Conservation (phyloP, 2,113 vertebrate genomes). For the Hyla sarda region DNA sequence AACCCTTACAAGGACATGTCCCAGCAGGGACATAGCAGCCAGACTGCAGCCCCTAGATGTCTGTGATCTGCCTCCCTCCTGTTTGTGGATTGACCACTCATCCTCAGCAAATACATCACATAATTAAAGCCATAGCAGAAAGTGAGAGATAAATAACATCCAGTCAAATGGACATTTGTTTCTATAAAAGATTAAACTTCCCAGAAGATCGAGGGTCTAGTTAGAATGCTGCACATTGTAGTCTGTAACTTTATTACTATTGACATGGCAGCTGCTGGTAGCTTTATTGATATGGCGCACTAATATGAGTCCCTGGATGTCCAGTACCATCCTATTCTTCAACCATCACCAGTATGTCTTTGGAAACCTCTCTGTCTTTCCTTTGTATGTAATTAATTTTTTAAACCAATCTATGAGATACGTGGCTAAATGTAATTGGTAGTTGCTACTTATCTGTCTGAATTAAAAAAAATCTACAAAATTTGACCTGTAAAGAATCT, state of each 20-base stretch:
- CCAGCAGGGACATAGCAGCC: not conserved
- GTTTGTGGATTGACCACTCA: slow-evolving; percentile 7
- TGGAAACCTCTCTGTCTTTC: not conserved
- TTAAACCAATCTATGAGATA: not conserved
- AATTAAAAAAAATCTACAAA: not conserved
- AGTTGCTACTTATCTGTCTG: not conserved
- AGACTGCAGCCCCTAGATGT: not conserved
- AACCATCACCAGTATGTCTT: not conserved
- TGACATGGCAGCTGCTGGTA: slow-evolving; percentile 22
- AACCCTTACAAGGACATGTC: not conserved
- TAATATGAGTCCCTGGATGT: not conserved
- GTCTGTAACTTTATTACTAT: slow-evolving; percentile 43
- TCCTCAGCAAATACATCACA: slow-evolving; percentile 43
- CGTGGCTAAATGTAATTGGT: not conserved
- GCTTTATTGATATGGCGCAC: slow-evolving; percentile 43
- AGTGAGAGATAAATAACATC: slow-evolving; percentile 31
- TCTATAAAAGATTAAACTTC: slow-evolving; percentile 42
- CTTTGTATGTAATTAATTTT: not conserved
- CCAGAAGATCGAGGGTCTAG: slow-evolving; percentile 24
- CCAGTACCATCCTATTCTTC: not conserved
- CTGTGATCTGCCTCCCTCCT: not conserved
- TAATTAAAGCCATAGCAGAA: slow-evolving; percentile 42
- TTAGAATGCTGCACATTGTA: slow-evolving; percentile 3
- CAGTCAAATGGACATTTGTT: slow-evolving; percentile 32
- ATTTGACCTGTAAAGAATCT: not conserved